Conservation (phyloP, 2,888 invertebrate genomes). For the Brenthis hecate region DNA sequence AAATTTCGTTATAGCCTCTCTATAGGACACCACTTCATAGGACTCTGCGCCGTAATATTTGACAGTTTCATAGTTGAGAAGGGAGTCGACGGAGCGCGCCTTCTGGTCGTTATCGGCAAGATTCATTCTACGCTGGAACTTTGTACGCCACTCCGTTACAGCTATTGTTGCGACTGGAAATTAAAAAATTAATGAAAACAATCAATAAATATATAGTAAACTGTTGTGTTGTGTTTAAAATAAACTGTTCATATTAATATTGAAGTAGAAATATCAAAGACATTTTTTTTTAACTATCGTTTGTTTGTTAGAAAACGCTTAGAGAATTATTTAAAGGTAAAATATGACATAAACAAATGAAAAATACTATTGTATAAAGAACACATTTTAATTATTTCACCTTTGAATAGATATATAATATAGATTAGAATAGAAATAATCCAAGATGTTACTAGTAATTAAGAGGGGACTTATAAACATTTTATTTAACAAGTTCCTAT, state of each 20-base stretch:
- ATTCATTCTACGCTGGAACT: slow-evolving; percentile 97
- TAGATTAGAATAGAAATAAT: too few relatives aligned
- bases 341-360: neutral
- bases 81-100: slow-evolving; percentile 96
- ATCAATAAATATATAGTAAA: neutral
- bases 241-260: neutral
- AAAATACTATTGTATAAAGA: neutral
- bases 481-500: too few relatives aligned
- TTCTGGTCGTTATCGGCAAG: slow-evolving; percentile 95
- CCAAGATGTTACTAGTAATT: too few relatives aligned
- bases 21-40: slow-evolving; percentile 94
- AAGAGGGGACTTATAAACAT: too few relatives aligned
- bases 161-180: slow-evolving; percentile 84
- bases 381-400: too few relatives aligned
- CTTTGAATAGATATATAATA: too few relatives aligned
- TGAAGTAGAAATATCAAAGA: too few relatives aligned
- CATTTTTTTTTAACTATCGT: too few relatives aligned
- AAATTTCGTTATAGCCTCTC: slow-evolving; percentile 91
- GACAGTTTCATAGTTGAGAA: slow-evolving; percentile 98
- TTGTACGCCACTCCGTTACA: slow-evolving; percentile 99
- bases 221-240: too few relatives aligned
- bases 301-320: too few relatives aligned
- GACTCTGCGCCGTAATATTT: slow-evolving; percentile 98
- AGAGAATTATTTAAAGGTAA: neutral
- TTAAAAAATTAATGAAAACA: neutral